Evolutionary conservation across 2,113 vertebrate species (phyloP), one percentile per base, ranked within the genome.

Genomic region (Aphelocoma coerulescens): DNA sequence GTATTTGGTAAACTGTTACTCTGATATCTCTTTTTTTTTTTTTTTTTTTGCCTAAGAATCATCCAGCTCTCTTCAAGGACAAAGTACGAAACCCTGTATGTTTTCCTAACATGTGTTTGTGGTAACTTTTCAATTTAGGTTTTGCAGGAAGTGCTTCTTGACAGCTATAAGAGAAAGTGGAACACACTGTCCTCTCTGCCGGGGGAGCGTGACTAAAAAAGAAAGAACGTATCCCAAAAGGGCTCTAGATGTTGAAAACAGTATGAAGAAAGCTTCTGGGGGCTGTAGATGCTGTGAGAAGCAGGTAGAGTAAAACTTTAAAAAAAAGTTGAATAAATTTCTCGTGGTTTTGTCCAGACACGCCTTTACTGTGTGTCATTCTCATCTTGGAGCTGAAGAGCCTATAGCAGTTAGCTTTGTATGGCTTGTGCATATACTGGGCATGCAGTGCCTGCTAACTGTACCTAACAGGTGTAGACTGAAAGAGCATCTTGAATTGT

Each of bases 121-220:
- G 89, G 84, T 95, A 92, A 97, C 91, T 92, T 96, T 97, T 97
- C 85, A 77, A 62, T 97, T 97, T 93, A 98, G 98, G 91, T 98
- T 98, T 97, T 98, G 98, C 97, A 98, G 98, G 96, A 98, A 98
- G 95, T 98, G 98, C 97, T 98, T 98, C 96, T 93, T 98, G 95
- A 98, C 97, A 95, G 98, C 98, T 95, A 97, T 98, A 96, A 98
- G 97, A 97, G 97, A 98, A 97, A 98, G 98, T 57, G 98, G 98
- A 97, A 96, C 97, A 28, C 97, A 98, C 82, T 98, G 98, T 96
- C 98, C 98, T 76, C 69, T 98, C 69, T 99, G 98, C 94, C 98
- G 98, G 76, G 98, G 98, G 81, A 97, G 92, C 68, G 97, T 97
- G 95, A 98, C 96, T 91, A 97, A 96, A 96, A 98, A 97, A 95